A percentile compares a stretch with the other conserved stretches of the same genome.
Conservation (phyloP, 2,113 vertebrate genomes). For the Dunckerocampus dactyliophorus region DNA sequence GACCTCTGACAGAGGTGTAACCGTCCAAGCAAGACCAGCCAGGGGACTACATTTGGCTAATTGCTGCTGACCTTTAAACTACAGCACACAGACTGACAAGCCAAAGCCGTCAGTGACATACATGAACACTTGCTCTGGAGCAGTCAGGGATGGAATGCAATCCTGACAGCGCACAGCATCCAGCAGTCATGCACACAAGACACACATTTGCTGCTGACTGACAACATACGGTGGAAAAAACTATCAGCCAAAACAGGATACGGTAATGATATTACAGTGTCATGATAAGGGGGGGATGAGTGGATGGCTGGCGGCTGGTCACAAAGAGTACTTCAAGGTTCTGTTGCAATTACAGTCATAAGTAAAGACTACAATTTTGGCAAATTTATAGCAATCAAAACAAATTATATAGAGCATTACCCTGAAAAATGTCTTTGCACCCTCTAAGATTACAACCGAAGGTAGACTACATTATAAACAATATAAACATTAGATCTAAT, state of each 20-base stretch:
- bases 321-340: too few species aligned
- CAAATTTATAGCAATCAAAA: too few species aligned
- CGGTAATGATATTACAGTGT: constrained; percentile 35
- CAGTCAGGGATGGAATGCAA: constrained; percentile 40
- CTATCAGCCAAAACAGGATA: neutral
- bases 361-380: too few species aligned
- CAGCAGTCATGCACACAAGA: constrained; percentile 11
- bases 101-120: constrained; percentile 37
- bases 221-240: constrained; percentile 17
- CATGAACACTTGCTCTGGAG: constrained; percentile 41
- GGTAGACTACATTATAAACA: too few species aligned
- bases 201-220: constrained; percentile 13
- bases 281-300: constrained; percentile 7
- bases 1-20: constrained; percentile 19
- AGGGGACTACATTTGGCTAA: constrained; percentile 48
- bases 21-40: constrained; percentile 1
- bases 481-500: neutral
- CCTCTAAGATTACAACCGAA: too few species aligned
- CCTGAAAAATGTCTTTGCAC: too few species aligned
- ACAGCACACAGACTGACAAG: constrained; percentile 25
- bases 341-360: too few species aligned
- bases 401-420: too few species aligned
- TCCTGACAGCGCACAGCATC: constrained; percentile 35
- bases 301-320: neutral
- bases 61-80: constrained; percentile 56